These are phyloP conservation scores for Exaiptasia diaphana DNA, from an alignment of 64 coral and sea anemone species.

Conservation along the genomic window DNA sequence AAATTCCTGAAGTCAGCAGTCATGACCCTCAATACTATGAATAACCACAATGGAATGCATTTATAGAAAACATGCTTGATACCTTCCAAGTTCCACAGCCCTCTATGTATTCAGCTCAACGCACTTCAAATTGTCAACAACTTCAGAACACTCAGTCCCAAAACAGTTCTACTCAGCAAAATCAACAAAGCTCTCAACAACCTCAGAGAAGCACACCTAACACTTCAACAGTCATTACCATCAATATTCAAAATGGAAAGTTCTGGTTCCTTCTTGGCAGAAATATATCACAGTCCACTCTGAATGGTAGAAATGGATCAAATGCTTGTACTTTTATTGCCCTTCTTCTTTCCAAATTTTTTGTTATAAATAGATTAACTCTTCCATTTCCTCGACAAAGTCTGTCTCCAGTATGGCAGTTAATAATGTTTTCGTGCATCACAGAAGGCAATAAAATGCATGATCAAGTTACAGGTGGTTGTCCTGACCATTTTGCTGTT, in stretches of 20 bases:
- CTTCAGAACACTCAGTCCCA: too few species aligned
- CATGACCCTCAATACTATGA: slow-evolving; percentile 6
- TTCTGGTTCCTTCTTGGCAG: slow-evolving; percentile 4
- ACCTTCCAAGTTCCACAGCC: slow-evolving; percentile 7
- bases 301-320: neutral
- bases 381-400: neutral
- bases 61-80: neutral
- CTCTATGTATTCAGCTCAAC: neutral
- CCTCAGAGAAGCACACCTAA: too few species aligned
- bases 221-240: too few species aligned
- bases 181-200: too few species aligned
- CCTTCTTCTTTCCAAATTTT: neutral
- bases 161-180: too few species aligned
- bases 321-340: slow-evolving; percentile 25
- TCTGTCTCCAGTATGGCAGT: slow-evolving; percentile 14
- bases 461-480: slow-evolving; percentile 10
- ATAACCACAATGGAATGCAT: slow-evolving; percentile 1
- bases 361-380: neutral
- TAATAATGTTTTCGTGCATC: slow-evolving; percentile 22
- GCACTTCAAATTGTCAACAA: too few species aligned
- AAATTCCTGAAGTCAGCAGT: neutral
- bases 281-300: slow-evolving; percentile 2
- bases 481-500: slow-evolving; percentile 11
- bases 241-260: neutral
- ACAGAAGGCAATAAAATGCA: slow-evolving; percentile 11